Base-by-base conservation (phyloP, 1,140 invertebrate genomes). In the Trigoniulus corallinus region DNA sequence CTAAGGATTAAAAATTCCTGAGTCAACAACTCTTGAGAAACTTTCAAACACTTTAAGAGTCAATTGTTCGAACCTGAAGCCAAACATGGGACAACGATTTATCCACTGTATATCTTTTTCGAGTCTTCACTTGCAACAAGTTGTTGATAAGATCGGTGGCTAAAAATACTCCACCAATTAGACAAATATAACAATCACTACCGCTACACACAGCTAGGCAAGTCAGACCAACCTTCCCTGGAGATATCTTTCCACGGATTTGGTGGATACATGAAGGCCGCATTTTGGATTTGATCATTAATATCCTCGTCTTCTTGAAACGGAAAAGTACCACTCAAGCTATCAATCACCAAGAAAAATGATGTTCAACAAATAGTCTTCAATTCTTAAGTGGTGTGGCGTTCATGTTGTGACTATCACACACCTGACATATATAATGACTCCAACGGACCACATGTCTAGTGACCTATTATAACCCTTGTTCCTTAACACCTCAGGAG, bases 281-380 rank as follows among this genome's bases (percentile, higher is more conserved):
- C 95, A 74, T 98, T 98, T 72, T 97, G 89, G 57, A 98, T 98
- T 71, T 98, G 95, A 69, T 98, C 93, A 68, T 93, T 89, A 54
- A 98, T 98, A 67, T 98, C 94, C 73, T 98, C 95, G 70, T 98
- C 94, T 70, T 98, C 94, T 67, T 98, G 97, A 67, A 98, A 98
- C 29, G 94, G 94, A 72, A 98, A 98, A 0, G 94, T 98, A 50
- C 94, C 94, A 61, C 87, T 93, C 27, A 97, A 70, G 57, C 88
- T 94, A 20, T 84, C 58, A 56, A 52, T 22, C 29, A 34, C 15
- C 29, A 34, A 34, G 29, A 34, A 7, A 34, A 34, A 34, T 7
- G 29, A 48, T 22, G 50, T 55, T 53, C 20, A 26, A 53, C 21
- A 53, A 56, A 34, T 34, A 26, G 44, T 40, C 18, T n/a, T n/a